These are phyloP conservation scores for Cephus spinipes DNA, from an alignment of 2,888 invertebrate genomes.

Conservation along the genomic window DNA sequence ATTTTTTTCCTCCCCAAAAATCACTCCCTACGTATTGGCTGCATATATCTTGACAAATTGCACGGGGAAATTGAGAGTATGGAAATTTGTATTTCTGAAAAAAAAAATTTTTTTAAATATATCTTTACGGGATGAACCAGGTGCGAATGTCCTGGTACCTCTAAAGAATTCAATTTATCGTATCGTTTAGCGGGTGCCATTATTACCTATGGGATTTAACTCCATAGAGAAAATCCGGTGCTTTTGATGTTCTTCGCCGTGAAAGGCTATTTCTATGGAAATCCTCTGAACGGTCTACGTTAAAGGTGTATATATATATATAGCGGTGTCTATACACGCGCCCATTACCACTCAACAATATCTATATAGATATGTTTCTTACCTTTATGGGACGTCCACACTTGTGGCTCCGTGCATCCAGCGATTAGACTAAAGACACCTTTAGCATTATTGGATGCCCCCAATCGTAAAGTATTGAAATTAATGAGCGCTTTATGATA, in stretches of 20 bases:
- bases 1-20: conserved; percentile 22
- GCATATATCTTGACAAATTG: conserved; percentile 18
- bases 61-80: neutral
- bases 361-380: neutral
- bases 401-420: neutral
- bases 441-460: neutral
- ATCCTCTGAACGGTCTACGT: neutral
- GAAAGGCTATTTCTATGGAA: conserved; percentile 4
- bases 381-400: conserved; percentile 4
- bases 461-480: neutral
- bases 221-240: conserved; percentile 30
- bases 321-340: neutral
- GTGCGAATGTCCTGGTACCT: neutral
- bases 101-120: conserved; percentile 31
- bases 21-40: conserved; percentile 18
- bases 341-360: neutral
- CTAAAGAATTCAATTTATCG: conserved; percentile 4
- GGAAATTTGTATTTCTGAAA: conserved; percentile 9
- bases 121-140: conserved; percentile 16
- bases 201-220: neutral
- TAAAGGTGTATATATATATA: neutral
- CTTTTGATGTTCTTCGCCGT: conserved; percentile 38
- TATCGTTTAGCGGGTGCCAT: neutral
- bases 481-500: conserved; percentile 1
- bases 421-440: conserved; percentile 2